These are phyloP conservation scores for Oscheius sp. DNA, from an alignment of 2,888 invertebrate genomes.

Conservation along the genomic window DNA sequence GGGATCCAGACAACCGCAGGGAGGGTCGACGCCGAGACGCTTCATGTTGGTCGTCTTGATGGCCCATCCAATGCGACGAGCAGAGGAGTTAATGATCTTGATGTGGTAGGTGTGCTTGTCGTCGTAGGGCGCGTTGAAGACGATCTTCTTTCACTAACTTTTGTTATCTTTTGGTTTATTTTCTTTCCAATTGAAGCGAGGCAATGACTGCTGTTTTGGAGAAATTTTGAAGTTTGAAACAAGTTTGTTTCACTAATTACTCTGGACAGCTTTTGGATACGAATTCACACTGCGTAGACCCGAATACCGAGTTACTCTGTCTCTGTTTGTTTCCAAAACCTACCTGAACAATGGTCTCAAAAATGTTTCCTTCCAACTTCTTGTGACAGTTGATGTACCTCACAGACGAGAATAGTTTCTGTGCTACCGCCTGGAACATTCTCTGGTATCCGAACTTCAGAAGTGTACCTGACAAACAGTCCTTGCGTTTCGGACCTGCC, in stretches of 20 bases:
- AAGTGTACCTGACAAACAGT: conserved; percentile 11
- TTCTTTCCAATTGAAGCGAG: too few species aligned
- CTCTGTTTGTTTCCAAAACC: neutral
- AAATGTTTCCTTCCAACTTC: conserved; percentile 44
- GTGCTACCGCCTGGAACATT: conserved; percentile 40
- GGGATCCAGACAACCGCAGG: conserved; percentile 68
- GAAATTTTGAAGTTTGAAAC: too few species aligned
- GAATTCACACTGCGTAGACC: too few species aligned
- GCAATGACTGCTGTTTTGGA: too few species aligned
- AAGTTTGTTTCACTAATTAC: too few species aligned
- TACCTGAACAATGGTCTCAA: conserved; percentile 46
- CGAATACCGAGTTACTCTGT: too few species aligned
- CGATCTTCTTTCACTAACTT: conserved; percentile 45
- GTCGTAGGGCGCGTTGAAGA: conserved; percentile 66
- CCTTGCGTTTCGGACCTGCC: conserved; percentile 44
- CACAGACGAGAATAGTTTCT: conserved; percentile 52
- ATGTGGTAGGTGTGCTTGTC: conserved; percentile 65
- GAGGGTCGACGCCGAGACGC: conserved; percentile 65
- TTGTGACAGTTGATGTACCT: conserved; percentile 62
- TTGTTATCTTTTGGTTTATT: too few species aligned
- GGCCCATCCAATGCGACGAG: neutral
- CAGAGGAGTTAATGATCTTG: conserved; percentile 38
- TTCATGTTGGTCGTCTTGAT: conserved; percentile 51
- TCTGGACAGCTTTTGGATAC: too few species aligned
- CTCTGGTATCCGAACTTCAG: conserved; percentile 2